These are phyloP conservation scores for Hydrolagus colliei DNA, from an alignment of 2,797 vertebrate species.

Conservation along the genomic window DNA sequence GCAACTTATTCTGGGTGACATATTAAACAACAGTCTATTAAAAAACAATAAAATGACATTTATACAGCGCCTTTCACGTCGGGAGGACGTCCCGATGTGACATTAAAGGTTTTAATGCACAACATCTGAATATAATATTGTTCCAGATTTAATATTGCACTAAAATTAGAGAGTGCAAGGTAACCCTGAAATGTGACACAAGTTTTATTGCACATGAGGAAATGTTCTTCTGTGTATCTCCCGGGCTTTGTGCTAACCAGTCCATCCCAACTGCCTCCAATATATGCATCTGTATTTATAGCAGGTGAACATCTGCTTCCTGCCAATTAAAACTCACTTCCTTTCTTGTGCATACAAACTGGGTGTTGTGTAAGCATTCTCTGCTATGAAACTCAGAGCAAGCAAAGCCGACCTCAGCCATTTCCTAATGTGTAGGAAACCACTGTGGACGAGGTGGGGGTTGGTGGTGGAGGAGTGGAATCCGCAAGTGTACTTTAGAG, in stretches of 20 bases:
- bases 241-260: not conserved
- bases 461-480: too few species aligned
- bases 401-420: too few species aligned
- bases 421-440: too few species aligned
- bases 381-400: too few species aligned
- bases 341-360: not conserved
- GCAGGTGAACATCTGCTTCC: constrained; percentile 25
- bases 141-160: not conserved
- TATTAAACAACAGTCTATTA: not conserved
- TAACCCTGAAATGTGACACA: not conserved
- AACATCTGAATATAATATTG: not conserved
- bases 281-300: constrained; percentile 6
- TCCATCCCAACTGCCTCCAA: not conserved
- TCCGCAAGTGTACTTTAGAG: not conserved
- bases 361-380: not conserved
- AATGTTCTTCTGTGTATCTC: not conserved
- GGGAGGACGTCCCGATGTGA: too few species aligned
- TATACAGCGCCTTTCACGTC: too few species aligned
- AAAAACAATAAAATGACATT: too few species aligned
- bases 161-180: not conserved
- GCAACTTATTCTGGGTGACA: constrained; percentile 1
- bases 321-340: constrained; percentile 21
- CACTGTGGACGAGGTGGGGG: too few species aligned
- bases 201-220: not conserved
- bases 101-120: constrained; percentile 1